Percentiles rank a stretch among this genome's conserved stretches.
Evolutionary conservation across 2,797 vertebrate species (phyloP).

Genomic region (Spinus pinus): DNA sequence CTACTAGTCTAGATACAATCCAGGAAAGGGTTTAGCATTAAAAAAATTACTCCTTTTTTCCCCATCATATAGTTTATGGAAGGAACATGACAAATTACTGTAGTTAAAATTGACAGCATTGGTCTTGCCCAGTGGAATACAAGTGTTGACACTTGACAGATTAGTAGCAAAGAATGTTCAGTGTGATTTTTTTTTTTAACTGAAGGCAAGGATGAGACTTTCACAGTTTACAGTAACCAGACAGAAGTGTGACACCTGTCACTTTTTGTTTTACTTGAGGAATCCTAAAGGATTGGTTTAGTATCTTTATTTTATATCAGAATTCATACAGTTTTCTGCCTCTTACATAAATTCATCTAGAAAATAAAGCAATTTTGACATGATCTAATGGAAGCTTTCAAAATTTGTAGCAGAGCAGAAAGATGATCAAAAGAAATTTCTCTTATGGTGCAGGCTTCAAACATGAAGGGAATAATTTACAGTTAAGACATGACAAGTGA

Average conservation of each 20-base stretch:
- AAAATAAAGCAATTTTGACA: slow-evolving; percentile 51
- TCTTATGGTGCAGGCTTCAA: not conserved
- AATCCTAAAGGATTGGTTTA: not conserved
- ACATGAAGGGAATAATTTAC: slow-evolving; percentile 36
- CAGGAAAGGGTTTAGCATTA: not conserved
- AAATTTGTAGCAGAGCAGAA: slow-evolving; percentile 10
- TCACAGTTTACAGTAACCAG: not conserved
- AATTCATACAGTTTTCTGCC: slow-evolving; percentile 9
- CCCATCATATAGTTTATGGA: not conserved
- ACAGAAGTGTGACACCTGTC: not conserved
- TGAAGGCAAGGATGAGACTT: not conserved
- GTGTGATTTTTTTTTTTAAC: not conserved
- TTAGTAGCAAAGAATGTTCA: not conserved
- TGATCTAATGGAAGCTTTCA: slow-evolving; percentile 57
- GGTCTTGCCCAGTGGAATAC: not conserved
- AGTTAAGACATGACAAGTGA: slow-evolving; percentile 29
- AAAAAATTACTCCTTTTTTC: not conserved
- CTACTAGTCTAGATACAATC: not conserved
- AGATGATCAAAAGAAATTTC: slow-evolving; percentile 45
- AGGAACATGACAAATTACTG: not conserved
- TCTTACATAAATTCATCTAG: slow-evolving; percentile 3
- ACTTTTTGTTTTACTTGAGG: not conserved
- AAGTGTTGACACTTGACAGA: not conserved
- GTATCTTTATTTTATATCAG: not conserved
- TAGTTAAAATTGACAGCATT: not conserved